Base-by-base conservation (phyloP, 2,888 invertebrate genomes). In the Allolobophora icterica region DNA sequence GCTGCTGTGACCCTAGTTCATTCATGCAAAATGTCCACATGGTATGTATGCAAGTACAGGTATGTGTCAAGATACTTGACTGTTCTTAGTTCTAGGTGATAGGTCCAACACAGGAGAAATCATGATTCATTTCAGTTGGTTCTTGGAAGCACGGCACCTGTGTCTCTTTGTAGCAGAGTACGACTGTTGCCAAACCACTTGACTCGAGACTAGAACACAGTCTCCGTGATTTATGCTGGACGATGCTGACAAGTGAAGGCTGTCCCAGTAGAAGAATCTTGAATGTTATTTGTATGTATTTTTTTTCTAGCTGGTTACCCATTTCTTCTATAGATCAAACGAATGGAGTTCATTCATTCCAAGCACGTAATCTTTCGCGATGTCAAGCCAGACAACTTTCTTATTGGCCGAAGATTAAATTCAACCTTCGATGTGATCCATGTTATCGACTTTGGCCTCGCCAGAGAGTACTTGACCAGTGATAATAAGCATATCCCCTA, bases 381-480 rank as follows among this genome's bases (percentile, higher is more conserved):
- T 96, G 98, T 99, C 93, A 99, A 99, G 96, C 99, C 99, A 94
- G 99, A 99, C 96, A 99, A 99, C 96, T 99, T 99, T 96, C 97
- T 99, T 96, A 98, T 99, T 96, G 99, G 99, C 90, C 97, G 99
- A 96, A 97, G 97, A 96, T 97, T 98, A 96, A 98, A 98, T 96
- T 98, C 98, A 96, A 97, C 98, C 96, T 99, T 99, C 96, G 99
- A 99, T 97, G 97, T 98, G 96, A 98, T 99, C 95, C 98, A 99
- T 97, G 99, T 99, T 96, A 99, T 99, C 97, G 99, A 99, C 97
- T 99, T 99, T 97, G 99, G 99, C 96, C 97, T 99, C 97, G 99
- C 99, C 96, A 99, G 99, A 97, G 99, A 99, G 97, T 99, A 99
- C 96, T 99, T 99, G 96, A 99, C 99, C 97, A 97, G 99, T 97